Conservation (phyloP, 1,140 invertebrate genomes). For the Magallana ariakensis region DNA sequence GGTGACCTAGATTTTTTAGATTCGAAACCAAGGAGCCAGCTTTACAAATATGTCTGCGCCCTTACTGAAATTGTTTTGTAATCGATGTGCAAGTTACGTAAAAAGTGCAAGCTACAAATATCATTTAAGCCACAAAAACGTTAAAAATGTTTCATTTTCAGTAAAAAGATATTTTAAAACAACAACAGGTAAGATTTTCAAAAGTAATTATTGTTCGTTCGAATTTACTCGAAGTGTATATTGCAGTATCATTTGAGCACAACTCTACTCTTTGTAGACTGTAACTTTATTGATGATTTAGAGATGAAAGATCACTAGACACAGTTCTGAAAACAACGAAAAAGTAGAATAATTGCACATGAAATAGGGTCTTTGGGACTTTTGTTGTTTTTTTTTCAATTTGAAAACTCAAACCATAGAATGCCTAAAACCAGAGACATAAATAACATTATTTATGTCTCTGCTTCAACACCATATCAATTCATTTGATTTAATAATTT, state of each 20-base stretch:
- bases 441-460: too few relatives aligned
- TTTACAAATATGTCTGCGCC: slow-evolving; percentile 67
- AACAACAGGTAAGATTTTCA: slow-evolving; percentile 3
- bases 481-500: too few relatives aligned
- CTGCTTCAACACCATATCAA: too few relatives aligned
- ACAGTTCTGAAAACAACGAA: too few relatives aligned
- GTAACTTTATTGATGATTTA: background rate
- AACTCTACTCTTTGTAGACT: too few relatives aligned
- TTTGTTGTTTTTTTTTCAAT: too few relatives aligned
- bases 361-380: too few relatives aligned
- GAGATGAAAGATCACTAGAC: background rate
- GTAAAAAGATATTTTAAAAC: slow-evolving; percentile 19
- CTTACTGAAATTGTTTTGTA: slow-evolving; percentile 57
- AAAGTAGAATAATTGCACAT: too few relatives aligned
- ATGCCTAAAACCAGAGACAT: too few relatives aligned
- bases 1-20: slow-evolving; percentile 37
- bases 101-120: background rate
- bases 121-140: background rate
- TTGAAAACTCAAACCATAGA: too few relatives aligned
- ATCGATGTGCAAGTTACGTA: slow-evolving; percentile 22
- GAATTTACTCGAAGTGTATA: background rate
- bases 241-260: too few relatives aligned
- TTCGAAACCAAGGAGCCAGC: slow-evolving; percentile 10
- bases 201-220: background rate
- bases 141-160: background rate